A percentile compares a stretch with the other conserved stretches of the same genome.
Conservation (phyloP, 2,113 vertebrate species). For the Dasyornis broadbenti region DNA sequence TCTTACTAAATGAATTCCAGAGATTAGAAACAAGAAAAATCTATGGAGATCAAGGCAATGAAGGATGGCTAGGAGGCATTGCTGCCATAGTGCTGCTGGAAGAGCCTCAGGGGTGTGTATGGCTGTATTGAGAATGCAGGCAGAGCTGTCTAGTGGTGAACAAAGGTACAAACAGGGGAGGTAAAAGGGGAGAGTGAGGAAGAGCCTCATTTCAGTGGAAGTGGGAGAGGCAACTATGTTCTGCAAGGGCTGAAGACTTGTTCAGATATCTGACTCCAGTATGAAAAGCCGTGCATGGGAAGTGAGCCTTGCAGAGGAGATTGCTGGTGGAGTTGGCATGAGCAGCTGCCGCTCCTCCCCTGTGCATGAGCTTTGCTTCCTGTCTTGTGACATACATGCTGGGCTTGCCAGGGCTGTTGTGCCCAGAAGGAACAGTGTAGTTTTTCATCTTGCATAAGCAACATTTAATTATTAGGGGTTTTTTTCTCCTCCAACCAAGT, state of each 20-base stretch:
- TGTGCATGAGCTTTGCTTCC: background rate
- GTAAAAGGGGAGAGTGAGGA: background rate
- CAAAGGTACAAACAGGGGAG: background rate
- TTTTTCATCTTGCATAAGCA: constrained; percentile 18
- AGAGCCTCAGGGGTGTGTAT: background rate
- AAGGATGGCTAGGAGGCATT: background rate
- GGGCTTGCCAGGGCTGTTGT: constrained; percentile 15
- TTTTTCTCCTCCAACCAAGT: background rate
- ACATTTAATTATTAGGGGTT: constrained; percentile 2
- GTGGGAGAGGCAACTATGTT: background rate
- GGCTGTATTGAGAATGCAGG: background rate
- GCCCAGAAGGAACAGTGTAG: constrained; percentile 6
- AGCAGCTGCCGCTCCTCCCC: background rate
- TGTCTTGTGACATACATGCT: background rate
- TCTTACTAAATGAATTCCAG: background rate
- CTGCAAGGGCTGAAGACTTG: background rate
- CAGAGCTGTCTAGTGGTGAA: background rate
- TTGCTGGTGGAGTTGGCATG: background rate
- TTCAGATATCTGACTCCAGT: background rate
- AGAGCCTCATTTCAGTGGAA: background rate
- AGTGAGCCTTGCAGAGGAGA: background rate
- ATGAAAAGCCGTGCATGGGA: background rate
- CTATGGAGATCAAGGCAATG: background rate
- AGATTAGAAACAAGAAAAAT: background rate
- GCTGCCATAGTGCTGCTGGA: background rate